phyloP scores from a whole-genome alignment of 2,797 vertebrate genomes.

The Mycteria americana region DNA sequence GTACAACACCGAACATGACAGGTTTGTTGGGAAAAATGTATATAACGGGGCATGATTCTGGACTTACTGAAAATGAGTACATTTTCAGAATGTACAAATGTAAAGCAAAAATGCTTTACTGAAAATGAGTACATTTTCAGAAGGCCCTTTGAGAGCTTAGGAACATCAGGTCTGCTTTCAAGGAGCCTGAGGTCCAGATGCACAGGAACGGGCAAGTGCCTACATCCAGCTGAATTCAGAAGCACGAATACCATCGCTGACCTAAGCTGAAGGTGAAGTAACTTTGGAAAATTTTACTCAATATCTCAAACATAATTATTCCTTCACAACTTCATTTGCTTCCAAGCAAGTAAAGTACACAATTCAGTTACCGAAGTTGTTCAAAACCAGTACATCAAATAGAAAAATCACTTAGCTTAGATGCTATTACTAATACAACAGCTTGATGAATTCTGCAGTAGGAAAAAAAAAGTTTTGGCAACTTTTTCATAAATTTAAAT shows the following conservation, averaged over 20 bases:
- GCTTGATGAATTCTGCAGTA: not conserved
- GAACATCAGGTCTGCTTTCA: not conserved
- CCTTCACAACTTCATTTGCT: not conserved
- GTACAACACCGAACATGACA: not conserved
- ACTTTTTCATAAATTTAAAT: not conserved
- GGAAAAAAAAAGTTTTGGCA: not conserved
- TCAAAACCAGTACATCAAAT: not conserved
- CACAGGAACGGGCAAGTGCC: not conserved
- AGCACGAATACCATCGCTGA: not conserved
- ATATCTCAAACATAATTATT: not conserved
- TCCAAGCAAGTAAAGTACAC: not conserved
- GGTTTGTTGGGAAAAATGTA: not conserved
- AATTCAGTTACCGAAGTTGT: not conserved
- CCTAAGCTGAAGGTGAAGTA: not conserved
- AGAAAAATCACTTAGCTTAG: not conserved
- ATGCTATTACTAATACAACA: not conserved
- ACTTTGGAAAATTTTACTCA: not conserved
- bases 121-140: not conserved
- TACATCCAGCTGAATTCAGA: not conserved
- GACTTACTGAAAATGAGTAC: not conserved
- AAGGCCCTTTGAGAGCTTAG: not conserved
- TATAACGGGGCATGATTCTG: not conserved
- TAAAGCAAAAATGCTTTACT: no score
- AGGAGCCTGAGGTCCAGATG: not conserved
- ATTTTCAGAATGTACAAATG: not conserved